Percentiles rank a stretch among this genome's conserved stretches.
These are phyloP conservation scores for Pseudomyrmex dendroicus DNA, from an alignment of 1,140 invertebrate species.

Conservation along the genomic window DNA sequence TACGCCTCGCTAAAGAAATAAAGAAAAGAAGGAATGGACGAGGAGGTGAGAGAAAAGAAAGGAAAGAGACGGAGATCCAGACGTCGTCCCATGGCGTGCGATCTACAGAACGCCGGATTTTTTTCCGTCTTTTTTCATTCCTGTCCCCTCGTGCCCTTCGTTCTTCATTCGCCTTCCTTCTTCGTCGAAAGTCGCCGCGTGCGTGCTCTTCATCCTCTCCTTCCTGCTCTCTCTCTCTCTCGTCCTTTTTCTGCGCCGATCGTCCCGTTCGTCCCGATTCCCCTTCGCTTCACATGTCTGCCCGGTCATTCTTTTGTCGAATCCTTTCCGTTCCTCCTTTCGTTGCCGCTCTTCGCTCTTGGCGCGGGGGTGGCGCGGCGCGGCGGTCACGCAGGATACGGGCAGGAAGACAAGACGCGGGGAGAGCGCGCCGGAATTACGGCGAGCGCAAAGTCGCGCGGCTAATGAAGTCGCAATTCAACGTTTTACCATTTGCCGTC, in stretches of 20 bases:
- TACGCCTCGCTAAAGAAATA: conserved; percentile 34
- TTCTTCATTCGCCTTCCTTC: conserved; percentile 42
- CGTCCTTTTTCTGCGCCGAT: conserved; percentile 53
- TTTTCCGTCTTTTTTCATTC: conserved; percentile 79
- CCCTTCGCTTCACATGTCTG: conserved; percentile 46
- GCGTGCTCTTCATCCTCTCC: conserved; percentile 60
- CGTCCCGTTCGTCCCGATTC: conserved; percentile 26
- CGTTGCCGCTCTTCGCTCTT: conserved; percentile 53
- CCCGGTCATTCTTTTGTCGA: conserved; percentile 78
- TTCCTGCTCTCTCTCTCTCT: conserved; percentile 9
- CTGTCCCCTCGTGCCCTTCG: conserved; percentile 56
- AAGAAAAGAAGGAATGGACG: conserved; percentile 13
- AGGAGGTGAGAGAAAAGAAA: conserved; percentile 39
- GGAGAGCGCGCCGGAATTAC: conserved; percentile 70
- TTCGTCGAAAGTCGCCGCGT: conserved; percentile 56
- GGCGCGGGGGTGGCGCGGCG: conserved; percentile 49
- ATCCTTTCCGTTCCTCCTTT: conserved; percentile 68
- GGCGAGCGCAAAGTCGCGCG: conserved; percentile 75
- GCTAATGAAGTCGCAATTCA: conserved; percentile 81
- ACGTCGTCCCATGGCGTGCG: conserved; percentile 76
- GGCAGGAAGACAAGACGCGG: too few relatives aligned
- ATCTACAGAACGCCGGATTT: conserved; percentile 79
- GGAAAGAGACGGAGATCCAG: conserved; percentile 40
- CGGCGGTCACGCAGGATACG: conserved; percentile 23
- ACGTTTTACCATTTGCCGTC: conserved; percentile 70